Conservation (phyloP, 2,888 invertebrate genomes). For the Caenorhabditis zanzibari region DNA sequence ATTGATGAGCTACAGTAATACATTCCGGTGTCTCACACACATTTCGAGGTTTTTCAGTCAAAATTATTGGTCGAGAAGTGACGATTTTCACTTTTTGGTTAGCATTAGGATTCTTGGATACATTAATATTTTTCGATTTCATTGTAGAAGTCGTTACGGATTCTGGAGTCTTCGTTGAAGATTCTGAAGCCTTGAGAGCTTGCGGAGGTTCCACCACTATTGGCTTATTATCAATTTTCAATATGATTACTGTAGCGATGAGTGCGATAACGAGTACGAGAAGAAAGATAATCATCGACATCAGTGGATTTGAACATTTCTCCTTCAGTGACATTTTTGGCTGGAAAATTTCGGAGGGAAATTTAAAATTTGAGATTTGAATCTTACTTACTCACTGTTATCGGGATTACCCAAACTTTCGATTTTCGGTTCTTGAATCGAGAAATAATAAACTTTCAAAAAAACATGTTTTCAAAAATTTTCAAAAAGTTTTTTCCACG, state of each 20-base stretch:
- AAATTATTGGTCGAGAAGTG: background rate
- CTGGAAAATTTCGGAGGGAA: background rate
- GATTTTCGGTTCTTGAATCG: too few species aligned
- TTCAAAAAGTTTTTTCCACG: conserved; percentile 76
- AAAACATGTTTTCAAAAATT: background rate
- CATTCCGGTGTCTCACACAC: conserved; percentile 40
- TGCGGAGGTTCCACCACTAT: background rate
- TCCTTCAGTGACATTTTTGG: conserved; percentile 12
- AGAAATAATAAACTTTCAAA: too few species aligned
- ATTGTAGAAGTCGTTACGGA: background rate
- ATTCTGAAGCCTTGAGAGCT: background rate
- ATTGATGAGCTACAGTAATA: conserved; percentile 36
- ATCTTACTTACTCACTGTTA: too few species aligned
- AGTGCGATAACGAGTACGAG: background rate
- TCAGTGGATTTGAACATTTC: conserved; percentile 4
- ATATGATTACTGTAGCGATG: conserved; percentile 7
- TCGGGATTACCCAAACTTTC: too few species aligned
- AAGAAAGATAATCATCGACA: conserved; percentile 6
- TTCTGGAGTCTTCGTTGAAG: background rate
- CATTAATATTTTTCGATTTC: too few species aligned
- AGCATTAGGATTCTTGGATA: too few species aligned
- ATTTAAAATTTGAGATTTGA: background rate
- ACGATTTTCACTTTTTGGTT: background rate
- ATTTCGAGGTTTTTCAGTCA: background rate
- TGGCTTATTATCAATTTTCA: background rate